Base-by-base conservation (phyloP, 2,797 vertebrate genomes). In the Mormyrus proboscirostris region DNA sequence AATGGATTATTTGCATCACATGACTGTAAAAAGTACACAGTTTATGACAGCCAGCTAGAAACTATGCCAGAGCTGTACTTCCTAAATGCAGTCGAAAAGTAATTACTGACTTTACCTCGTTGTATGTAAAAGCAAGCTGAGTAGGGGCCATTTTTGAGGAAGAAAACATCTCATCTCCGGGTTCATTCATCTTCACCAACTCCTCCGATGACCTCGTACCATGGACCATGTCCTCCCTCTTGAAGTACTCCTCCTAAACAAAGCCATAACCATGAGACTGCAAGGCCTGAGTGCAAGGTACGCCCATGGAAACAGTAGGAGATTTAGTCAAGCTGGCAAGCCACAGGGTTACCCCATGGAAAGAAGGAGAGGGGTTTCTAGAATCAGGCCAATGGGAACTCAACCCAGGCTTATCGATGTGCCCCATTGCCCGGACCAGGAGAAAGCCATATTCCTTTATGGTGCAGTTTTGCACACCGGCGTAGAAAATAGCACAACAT, bases 151-250 rank as follows among this genome's bases (percentile, higher is more conserved):
- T 94, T 91, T 96, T 94, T 85, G 94, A 87, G 7, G 95, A 92
- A 65, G 96, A 93, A 90, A 88, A 89, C 0, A 94, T 90, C 90
- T 95, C 95, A 0, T 92, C 95, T 92, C 95, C 95, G 86, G 95
- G 94, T 89, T 95, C 94, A 93, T 95, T 94, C 86, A 95, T 95
- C 92, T 95, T 95, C 38, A 95, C 94, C 33, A 94, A 93, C 90
- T 92, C 94, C 90, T 91, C 93, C 89, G 89, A 92, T 90, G 94
- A 89, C 90, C 90, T 93, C 47, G 94, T 94, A 84, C 90, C 91
- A 47, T 92, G 91, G 0, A 93, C 91, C 14, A 88, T 82, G 29
- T 89, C 94, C 57, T 91, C 91, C 33, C 93, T 93, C 69, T 95
- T 93, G 91, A 94, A 93, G 83, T 95, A 93, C 89, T 95, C 94